Evolutionary conservation across 1,140 invertebrate species (phyloP), one percentile per base, ranked within the genome.

Genomic region (Caenorhabditis briggsae): DNA sequence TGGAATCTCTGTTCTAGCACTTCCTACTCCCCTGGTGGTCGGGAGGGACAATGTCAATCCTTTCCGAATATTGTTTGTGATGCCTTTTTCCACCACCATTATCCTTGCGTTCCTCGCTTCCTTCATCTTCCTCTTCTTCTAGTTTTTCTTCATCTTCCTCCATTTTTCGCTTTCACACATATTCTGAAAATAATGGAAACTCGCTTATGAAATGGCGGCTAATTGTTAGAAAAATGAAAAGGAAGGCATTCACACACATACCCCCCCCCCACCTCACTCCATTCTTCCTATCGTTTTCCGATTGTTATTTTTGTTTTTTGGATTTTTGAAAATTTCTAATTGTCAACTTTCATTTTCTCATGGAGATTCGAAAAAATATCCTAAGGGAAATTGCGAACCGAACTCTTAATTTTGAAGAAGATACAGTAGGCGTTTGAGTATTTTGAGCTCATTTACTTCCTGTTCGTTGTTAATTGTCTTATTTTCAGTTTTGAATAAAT

Each of bases 1-100:
- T 23, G 5, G 20, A 50, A 53, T 43, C 16, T 11, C 9, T 48
- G 65, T 18, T 70, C 64, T 70, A 33, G 59, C 59, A 61, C 59
- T 61, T 61, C 14, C 16, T 43, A 23, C 46, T 78, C 70, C 46
- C 50, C 14, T 41, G 70, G n/a, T 50, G 46, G 46, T 50, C 46
- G n/a, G 33, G 33, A 33, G 33, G 33, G 33, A 12, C 70, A 11
- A 46, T 53, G 43, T 78, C 18, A 50, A 53, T 78, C 33, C 70
- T 53, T 50, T 50, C 70, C 70, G 23, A 53, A 78, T 78, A 78
- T 78, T 78, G 70, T 78, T 78, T 78, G 18, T 50, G 70, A 23
- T 50, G 70, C 20, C 70, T 78, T 78, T n/a, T n/a, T 70, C 43
- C 18, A 46, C 41, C 23, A 12, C 6, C 43, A 5, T 25, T 18